Evolutionary conservation across 2,113 vertebrate species (phyloP), one percentile per base, ranked within the genome.

Genomic region (Thinocorus orbignyianus): DNA sequence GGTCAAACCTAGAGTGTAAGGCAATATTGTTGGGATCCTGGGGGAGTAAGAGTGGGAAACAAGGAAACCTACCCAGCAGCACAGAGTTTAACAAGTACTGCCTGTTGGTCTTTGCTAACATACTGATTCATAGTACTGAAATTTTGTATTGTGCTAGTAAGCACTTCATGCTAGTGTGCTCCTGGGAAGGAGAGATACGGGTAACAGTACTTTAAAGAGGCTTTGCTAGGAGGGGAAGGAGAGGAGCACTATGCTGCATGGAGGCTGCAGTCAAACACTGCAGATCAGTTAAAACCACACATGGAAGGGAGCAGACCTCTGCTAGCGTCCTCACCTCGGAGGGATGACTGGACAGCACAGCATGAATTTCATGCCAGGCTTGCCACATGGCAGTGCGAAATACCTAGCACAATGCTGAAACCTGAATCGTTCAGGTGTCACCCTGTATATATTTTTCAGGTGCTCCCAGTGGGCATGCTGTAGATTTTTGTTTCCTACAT

Each of bases 181-280:
- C 8, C 60, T 81, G 74, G 62, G 48, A 33, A 81, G 62, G 18
- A 90, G 35, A 16, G 44, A 28, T 9, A 2, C 1, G 26, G 44
- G 57, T 23, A 89, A n/a, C 14, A 35, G 39, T 2, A 9, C 30
- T 52, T 44, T 61, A 44, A 25, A 35, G 37, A 58, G 68, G 17
- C 9, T 70, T 80, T 78, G 23, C 17, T 55, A 74, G 66, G 70
- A 79, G 35, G 52, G 16, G 20, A 26, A 55, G 71, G 48, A 52
- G 35, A 65, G 35, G 12, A 25, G 33, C 1, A 2, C n/a, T 58
- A 1, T 23, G 33, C 71, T 33, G 2, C 1, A 18, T 0, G 3
- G 42, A 25, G 2, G 0, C 1, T 25, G 10, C 51, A 81, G n/a
- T 20, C 41, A 22, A 73, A 35, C n/a, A 8, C n/a, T 55, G 73